Base-by-base conservation (phyloP, 92 coral and sea anemone species). In the Palythoa grandis region DNA sequence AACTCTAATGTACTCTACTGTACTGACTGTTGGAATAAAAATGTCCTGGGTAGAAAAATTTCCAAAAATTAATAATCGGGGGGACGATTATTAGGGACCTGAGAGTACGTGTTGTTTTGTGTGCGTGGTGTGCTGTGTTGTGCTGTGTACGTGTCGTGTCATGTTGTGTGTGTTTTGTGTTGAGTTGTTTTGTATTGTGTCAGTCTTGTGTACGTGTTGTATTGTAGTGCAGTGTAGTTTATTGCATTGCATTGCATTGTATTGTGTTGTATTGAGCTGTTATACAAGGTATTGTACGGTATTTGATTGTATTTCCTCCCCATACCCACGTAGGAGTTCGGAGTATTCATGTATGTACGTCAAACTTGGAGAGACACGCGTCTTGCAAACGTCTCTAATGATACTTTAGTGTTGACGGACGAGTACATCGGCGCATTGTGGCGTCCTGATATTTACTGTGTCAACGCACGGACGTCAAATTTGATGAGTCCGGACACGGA, bases 331-430 rank as follows among this genome's bases (percentile, higher is more conserved):
- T 39, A 96, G 98, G 98, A 94, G 79, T 89, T 94, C 61, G 86
- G 92, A 25, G 94, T 93, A 11, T 94, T 82, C 83, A 85, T 94
- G 90, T 96, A 94, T 69, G 86, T 92, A 47, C 93, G 97, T 24
- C 98, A 96, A 60, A 77, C 38, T 13, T 96, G 98, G 98, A 25
- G 22, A 22, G 98, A 96, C 83, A 71, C 89, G 11, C 94, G 98
- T 2, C 88, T 96, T 19, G 92, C 89, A 56, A 86, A 91, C 82
- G 82, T 92, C 13, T 91, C 90, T 50, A 88, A 91, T 54, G 70
- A 66, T 4, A 72, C 91, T 4, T 72, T 92, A 39, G 74, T 84
- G 10, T 75, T 95, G 48, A 71, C 84, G 8, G 88, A 93, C 15
- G 91, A 91, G 22, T 78, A 94, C 9, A 88, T 92, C 69, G 65